phyloP scores from a whole-genome alignment of 1,140 invertebrate genomes.

The Cyclargus thomasi region DNA sequence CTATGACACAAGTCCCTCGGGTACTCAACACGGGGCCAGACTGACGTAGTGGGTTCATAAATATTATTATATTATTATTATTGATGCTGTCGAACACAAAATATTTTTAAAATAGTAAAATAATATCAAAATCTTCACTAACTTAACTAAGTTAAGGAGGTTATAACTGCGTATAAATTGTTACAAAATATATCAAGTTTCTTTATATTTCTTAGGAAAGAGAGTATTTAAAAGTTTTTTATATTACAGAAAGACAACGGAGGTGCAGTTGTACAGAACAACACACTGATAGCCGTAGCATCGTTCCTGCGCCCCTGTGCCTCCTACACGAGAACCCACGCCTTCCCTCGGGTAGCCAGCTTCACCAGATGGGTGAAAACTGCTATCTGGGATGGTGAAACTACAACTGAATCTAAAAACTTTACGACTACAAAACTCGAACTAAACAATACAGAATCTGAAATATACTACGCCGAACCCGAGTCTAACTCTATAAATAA shows the following conservation, averaged over 20 bases:
- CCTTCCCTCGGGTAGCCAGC: slow-evolving; percentile 56
- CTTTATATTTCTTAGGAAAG: background rate
- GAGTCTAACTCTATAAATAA: slow-evolving; percentile 35
- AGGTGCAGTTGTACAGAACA: slow-evolving; percentile 62
- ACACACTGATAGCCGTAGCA: slow-evolving; percentile 53
- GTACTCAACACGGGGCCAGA: no score
- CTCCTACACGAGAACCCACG: slow-evolving; percentile 55
- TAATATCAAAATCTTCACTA: no score
- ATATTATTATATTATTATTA: no score
- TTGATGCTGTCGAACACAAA: no score
- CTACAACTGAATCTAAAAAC: slow-evolving; percentile 33
- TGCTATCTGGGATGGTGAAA: slow-evolving; percentile 56
- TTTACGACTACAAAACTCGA: slow-evolving; percentile 23
- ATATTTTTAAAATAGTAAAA: no score
- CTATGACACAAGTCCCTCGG: no score
- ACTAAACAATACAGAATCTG: slow-evolving; percentile 26
- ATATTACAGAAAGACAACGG: slow-evolving; percentile 59
- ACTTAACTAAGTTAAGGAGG: no score
- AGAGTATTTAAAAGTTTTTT: slow-evolving; percentile 8
- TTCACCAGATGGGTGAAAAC: slow-evolving; percentile 58
- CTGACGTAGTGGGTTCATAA: no score
- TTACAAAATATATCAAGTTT: no score
- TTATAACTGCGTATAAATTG: no score
- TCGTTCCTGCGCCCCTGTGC: slow-evolving; percentile 55
- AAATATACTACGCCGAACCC: slow-evolving; percentile 23